Percentiles rank a stretch among this genome's conserved stretches.
Evolutionary conservation across 1,140 invertebrate species (phyloP).

Genomic region (Pararge aegeria): DNA sequence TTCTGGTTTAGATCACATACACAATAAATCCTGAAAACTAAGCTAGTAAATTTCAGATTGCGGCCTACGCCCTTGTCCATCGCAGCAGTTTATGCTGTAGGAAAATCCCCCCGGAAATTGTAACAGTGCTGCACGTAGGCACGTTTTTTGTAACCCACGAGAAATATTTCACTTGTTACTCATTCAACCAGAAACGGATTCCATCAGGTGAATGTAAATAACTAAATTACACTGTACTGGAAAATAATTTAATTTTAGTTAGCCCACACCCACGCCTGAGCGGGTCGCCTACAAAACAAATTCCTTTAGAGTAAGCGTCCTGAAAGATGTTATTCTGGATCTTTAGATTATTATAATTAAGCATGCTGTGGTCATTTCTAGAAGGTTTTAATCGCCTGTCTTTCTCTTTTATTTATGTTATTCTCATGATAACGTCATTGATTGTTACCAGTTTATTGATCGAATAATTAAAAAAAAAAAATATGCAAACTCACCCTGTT

Average conservation of each 20-base stretch:
- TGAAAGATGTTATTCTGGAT: no score
- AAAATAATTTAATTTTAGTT: conserved; percentile 39
- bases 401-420: no score
- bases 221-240: conserved; percentile 36
- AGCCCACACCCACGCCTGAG: conserved; percentile 36
- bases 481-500: no score
- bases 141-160: conserved; percentile 34
- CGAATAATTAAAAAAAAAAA: no score
- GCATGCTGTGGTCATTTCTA: no score
- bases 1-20: not conserved
- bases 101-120: conserved; percentile 31
- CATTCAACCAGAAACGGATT: conserved; percentile 57
- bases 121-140: conserved; percentile 32
- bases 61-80: not conserved
- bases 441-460: no score
- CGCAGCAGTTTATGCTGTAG: conserved; percentile 9
- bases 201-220: conserved; percentile 36
- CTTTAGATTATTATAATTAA: no score
- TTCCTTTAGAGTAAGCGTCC: conserved; percentile 8
- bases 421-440: no score
- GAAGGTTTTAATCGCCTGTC: no score
- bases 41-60: not conserved
- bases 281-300: conserved; percentile 24
- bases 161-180: conserved; percentile 55
- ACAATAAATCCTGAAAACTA: not conserved